Evolutionary conservation across 2,113 vertebrate species (phyloP), one percentile per base, ranked within the genome.

Genomic region (Xiphophorus couchianus): DNA sequence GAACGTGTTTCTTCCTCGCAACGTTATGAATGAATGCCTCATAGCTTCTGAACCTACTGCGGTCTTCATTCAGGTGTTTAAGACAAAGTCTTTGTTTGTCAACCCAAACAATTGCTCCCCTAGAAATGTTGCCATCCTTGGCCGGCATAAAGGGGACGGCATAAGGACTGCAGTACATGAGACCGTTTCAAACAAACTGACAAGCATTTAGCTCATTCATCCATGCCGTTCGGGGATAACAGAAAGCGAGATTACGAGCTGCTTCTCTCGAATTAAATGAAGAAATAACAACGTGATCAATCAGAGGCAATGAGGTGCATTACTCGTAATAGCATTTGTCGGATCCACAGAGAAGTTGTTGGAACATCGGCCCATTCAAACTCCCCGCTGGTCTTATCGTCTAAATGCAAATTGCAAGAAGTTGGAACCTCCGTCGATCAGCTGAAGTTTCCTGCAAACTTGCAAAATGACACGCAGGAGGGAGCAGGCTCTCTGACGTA

Each of bases 341-440:
- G 60, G 69, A 83, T 64, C 68, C 73, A 61, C 62, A 0, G 54
- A 73, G 66, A 83, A 79, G 71, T 82, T 81, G 86, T 79, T 81
- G 81, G 78, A 88, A 89, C 86, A 89, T 74, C 83, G 77, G 37
- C 77, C 70, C 64, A 64, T 88, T 85, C 72, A 73, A 76, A 69
- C 72, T 79, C 70, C 63, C 62, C 69, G 54, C 64, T 77, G 76
- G 74, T 87, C 71, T 91, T 86, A 86, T 89, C 74, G 80, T 88
- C 82, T 86, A 81, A 89, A 86, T 87, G 87, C 79, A 90, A 90
- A 90, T 89, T 81, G 74, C 74, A 64, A 78, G 73, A 84, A 78
- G 85, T 80, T 78, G 74, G 77, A 44, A 73, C 65, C 58, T 69
- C 37, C 77, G 77, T 77, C 67, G 66, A 65, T 74, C 77, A 77